Conservation (phyloP, 2,888 invertebrate species). For the Lordiphosa andalusiaca region DNA sequence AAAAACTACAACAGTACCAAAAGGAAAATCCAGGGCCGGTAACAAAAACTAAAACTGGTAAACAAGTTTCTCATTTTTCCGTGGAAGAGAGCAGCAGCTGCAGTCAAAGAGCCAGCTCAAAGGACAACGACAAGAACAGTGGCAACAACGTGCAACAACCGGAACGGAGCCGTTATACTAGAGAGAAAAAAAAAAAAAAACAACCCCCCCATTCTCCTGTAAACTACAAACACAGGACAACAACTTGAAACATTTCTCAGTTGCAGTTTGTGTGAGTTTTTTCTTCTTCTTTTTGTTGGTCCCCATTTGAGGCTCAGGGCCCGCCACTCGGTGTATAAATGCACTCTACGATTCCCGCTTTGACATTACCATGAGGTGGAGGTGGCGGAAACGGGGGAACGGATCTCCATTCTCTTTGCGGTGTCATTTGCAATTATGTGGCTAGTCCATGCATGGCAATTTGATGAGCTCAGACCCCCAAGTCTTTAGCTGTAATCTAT, state of each 20-base stretch:
- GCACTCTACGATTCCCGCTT: slow-evolving; percentile 10
- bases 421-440: slow-evolving; percentile 51
- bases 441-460: slow-evolving; percentile 41
- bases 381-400: not conserved
- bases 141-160: slow-evolving; percentile 45
- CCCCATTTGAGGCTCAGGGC: slow-evolving; percentile 3
- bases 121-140: slow-evolving; percentile 44
- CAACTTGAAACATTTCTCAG: slow-evolving; percentile 56
- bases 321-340: slow-evolving; percentile 7
- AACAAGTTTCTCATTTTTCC: slow-evolving; percentile 47
- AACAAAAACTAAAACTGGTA: slow-evolving; percentile 54
- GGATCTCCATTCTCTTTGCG: slow-evolving; percentile 29
- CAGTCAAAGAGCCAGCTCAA: slow-evolving; percentile 64
- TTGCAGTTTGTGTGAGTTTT: slow-evolving; percentile 18
- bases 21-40: slow-evolving; percentile 44
- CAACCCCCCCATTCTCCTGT: not conserved
- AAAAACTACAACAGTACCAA: slow-evolving; percentile 32
- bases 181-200: slow-evolving; percentile 5
- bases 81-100: slow-evolving; percentile 28
- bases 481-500: slow-evolving; percentile 22
- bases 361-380: slow-evolving; percentile 3
- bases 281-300: not conserved
- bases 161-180: slow-evolving; percentile 15
- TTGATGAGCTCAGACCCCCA: slow-evolving; percentile 31
- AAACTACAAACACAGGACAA: slow-evolving; percentile 36